Percentiles rank a stretch among this genome's conserved stretches.
These are phyloP conservation scores for Hippocampus abdominalis DNA, from an alignment of 2,113 vertebrate species.

Conservation along the genomic window DNA sequence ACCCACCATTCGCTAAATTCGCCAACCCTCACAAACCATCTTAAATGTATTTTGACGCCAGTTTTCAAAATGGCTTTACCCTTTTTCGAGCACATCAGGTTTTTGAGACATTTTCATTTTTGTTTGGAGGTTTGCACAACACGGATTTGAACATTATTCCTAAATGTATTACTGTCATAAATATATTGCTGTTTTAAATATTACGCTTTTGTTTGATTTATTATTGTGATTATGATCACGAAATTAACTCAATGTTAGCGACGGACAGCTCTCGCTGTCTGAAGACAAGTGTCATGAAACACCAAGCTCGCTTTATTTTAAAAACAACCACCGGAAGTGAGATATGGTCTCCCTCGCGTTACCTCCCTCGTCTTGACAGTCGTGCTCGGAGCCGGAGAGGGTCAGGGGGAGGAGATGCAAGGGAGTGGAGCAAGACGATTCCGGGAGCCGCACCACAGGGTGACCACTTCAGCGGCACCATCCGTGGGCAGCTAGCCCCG, in stretches of 20 bases:
- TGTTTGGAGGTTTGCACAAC: no score
- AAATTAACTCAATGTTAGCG: not conserved
- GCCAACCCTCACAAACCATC: no score
- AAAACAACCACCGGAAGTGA: conserved; percentile 28
- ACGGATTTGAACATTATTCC: no score
- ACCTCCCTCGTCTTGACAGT: conserved; percentile 18
- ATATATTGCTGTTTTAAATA: no score
- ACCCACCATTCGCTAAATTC: no score
- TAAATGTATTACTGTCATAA: no score
- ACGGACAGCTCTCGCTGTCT: not conserved
- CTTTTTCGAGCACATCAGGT: no score
- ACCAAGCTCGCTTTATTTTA: conserved; percentile 25
- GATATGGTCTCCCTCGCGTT: not conserved
- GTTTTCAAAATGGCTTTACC: no score
- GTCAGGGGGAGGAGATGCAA: conserved; percentile 71
- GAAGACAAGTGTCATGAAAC: not conserved
- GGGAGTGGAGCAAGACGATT: conserved; percentile 66
- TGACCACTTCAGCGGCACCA: conserved; percentile 50
- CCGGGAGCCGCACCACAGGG: conserved; percentile 61
- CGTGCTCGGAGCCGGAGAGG: conserved; percentile 60
- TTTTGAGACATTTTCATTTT: no score
- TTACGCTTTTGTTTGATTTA: no score
- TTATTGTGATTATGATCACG: no score
- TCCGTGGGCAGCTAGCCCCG: conserved; percentile 42
- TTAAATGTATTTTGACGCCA: no score